Evolutionary conservation across 2,113 vertebrate genomes (phyloP), one percentile per base, ranked within the genome.

Genomic region (Prolemur simus): DNA sequence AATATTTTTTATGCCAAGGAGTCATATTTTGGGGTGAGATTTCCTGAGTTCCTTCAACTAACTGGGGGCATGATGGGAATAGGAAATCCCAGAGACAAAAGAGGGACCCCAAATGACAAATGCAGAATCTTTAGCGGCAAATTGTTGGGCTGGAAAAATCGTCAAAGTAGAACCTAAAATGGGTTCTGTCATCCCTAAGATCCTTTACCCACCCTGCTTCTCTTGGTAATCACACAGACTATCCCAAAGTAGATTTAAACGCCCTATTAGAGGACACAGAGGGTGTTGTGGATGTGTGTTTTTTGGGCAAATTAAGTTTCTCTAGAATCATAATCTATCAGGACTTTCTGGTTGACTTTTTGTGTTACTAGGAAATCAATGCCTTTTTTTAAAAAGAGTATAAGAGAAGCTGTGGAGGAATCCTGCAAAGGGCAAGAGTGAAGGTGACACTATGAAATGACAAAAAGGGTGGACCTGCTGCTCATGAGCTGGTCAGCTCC

Each of bases 221-320:
- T 47, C 34, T 81, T 69, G 60, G 58, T 18, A 52, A 78, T 60
- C 10, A 20, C 49, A 2, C 8, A 37, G 21, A 32, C 37, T 25
- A 21, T 2, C 60, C 66, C 42, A 54, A 49, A 47, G 47, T 64
- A 47, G 94, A 39, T 29, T 37, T 64, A 14, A 54, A 49, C 34
- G 15, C 9, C 47, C 18, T 13, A 0, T 3, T 8, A 8, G 63
- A 89, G 77, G 34, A 5, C 34, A 21, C 0, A 3, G 56, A 39
- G 13, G 1, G 9, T 27, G 4, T 39, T 39, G 25, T 29, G 21
- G 6, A 42, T 49, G 20, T 69, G 21, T 60, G 5, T 80, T 60
- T 29, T 63, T 34, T 80, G 68, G 91, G 7, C 14, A 76, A 92
- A 89, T 92, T 60, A 42, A 14, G 69, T 91, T 94, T 94, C 69